Evolutionary conservation across 2,113 vertebrate genomes (phyloP).

Genomic region (Calyptomena viridis): DNA sequence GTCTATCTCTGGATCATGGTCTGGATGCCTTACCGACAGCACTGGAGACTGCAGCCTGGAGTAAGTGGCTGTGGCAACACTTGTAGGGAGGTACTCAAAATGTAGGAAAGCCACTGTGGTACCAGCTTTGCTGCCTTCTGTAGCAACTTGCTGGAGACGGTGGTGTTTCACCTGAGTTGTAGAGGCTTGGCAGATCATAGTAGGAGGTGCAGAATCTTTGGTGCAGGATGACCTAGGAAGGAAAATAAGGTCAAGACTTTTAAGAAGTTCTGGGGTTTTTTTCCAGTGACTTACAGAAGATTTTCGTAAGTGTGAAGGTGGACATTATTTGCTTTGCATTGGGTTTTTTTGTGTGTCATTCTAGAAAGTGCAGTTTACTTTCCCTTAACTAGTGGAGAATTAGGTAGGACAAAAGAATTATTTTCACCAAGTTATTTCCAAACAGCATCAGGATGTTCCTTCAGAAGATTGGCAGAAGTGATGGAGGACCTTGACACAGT

Average conservation of each 20-base stretch:
- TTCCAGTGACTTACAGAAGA: neutral
- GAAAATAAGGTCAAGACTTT: neutral
- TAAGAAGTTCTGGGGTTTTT: neutral
- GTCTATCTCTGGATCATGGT: neutral
- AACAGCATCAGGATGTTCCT: neutral
- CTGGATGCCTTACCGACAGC: neutral
- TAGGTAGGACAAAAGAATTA: neutral
- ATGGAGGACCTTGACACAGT: neutral
- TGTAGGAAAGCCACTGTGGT: neutral
- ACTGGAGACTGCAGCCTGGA: neutral
- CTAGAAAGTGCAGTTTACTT: conserved; percentile 1
- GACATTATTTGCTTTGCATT: neutral
- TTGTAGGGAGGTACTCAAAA: neutral
- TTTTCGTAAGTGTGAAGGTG: neutral
- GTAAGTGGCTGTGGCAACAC: neutral
- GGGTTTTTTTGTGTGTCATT: neutral
- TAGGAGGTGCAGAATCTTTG: neutral
- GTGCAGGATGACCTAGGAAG: neutral
- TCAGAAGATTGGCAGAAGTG: neutral
- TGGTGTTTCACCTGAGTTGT: neutral
- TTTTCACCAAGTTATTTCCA: neutral
- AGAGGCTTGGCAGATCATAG: neutral
- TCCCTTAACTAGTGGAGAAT: neutral
- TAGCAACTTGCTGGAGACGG: neutral
- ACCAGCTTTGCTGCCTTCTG: neutral